Evolutionary conservation across 2,888 invertebrate genomes (phyloP).

Genomic region (Subacronicta megacephala): DNA sequence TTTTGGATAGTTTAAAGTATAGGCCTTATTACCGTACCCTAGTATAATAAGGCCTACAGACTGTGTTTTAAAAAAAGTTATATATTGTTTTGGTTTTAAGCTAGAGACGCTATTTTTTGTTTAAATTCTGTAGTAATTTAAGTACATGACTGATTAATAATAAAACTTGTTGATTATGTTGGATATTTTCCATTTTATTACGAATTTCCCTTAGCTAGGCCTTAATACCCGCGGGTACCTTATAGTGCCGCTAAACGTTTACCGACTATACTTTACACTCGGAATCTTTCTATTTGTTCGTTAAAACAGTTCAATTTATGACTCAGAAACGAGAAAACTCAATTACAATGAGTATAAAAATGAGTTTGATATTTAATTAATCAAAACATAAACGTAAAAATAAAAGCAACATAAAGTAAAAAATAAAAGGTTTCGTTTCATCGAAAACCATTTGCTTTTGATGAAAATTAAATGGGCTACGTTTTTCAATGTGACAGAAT

Average conservation of each 20-base stretch:
- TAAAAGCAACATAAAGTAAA: neutral
- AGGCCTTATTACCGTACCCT: too few species aligned
- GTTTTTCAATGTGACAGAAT: slow-evolving; percentile 39
- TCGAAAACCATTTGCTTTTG: slow-evolving; percentile 28
- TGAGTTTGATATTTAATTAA: slow-evolving; percentile 2
- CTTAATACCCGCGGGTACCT: too few species aligned
- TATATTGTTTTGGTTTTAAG: too few species aligned
- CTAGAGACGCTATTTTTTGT: too few species aligned
- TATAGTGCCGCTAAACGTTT: slow-evolving; percentile 27
- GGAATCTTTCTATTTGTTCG: slow-evolving; percentile 30
- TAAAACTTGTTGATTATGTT: too few species aligned
- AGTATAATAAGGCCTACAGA: too few species aligned
- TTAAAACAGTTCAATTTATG: slow-evolving; percentile 21
- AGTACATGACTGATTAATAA: too few species aligned
- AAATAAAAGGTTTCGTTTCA: slow-evolving; percentile 12
- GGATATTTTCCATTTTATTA: too few species aligned
- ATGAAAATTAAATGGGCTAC: slow-evolving; percentile 32
- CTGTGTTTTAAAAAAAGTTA: too few species aligned
- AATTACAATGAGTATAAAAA: slow-evolving; percentile 7
- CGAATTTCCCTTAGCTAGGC: too few species aligned
- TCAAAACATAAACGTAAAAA: slow-evolving; percentile 7
- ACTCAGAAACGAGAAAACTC: slow-evolving; percentile 4
- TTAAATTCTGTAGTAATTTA: too few species aligned
- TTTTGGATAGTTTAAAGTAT: too few species aligned
- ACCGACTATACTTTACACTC: slow-evolving; percentile 43